These are phyloP conservation scores for Anoncus sp. DNA, from an alignment of 2,888 invertebrate species.

Conservation along the genomic window DNA sequence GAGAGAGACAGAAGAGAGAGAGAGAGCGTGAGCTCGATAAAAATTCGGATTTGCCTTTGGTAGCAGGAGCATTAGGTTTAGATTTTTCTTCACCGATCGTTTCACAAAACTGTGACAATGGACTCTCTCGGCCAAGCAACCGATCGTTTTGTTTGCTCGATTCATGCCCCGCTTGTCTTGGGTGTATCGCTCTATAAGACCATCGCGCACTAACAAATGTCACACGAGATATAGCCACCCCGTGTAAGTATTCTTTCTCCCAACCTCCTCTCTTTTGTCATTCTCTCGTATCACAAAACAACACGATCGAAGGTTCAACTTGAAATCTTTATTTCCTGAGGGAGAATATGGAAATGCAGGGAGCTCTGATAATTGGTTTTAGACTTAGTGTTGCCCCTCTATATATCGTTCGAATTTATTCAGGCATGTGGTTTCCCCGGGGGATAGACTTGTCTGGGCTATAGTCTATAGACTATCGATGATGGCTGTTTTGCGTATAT, in stretches of 20 bases:
- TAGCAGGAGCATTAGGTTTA: slow-evolving; percentile 15
- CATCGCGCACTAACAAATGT: slow-evolving; percentile 42
- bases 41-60: slow-evolving; percentile 70
- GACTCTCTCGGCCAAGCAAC: slow-evolving; percentile 9
- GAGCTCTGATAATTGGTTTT: neutral
- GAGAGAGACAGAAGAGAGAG: neutral
- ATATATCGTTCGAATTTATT: slow-evolving; percentile 21
- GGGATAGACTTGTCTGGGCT: neutral
- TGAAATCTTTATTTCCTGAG: slow-evolving; percentile 30
- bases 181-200: slow-evolving; percentile 16
- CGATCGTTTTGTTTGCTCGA: slow-evolving; percentile 36
- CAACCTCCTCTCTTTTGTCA: slow-evolving; percentile 27
- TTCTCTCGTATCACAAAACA: neutral
- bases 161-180: slow-evolving; percentile 32
- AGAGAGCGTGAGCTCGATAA: slow-evolving; percentile 66
- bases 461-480: too few relatives aligned
- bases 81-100: slow-evolving; percentile 6
- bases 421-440: neutral
- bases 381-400: neutral
- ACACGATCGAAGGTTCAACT: slow-evolving; percentile 6
- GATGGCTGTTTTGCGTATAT: neutral
- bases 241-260: slow-evolving; percentile 26
- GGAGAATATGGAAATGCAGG: neutral
- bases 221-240: slow-evolving; percentile 30
- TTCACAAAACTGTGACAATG: slow-evolving; percentile 14